These are phyloP conservation scores for Tricholaema leucomelas DNA, from an alignment of 2,113 vertebrate species.

Conservation along the genomic window DNA sequence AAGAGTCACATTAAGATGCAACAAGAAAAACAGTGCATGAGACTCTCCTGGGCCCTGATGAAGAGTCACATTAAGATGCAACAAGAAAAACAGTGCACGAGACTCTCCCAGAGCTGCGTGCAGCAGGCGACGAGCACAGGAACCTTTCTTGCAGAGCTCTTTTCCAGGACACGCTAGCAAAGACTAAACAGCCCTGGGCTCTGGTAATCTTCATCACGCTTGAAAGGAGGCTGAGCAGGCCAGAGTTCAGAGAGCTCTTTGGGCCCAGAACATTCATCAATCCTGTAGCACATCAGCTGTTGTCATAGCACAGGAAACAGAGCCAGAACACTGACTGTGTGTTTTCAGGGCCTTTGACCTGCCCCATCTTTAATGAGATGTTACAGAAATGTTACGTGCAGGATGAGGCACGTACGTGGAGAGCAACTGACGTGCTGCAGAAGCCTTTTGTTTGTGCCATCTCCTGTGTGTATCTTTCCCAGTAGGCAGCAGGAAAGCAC, in stretches of 20 bases:
- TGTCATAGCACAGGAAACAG: not conserved
- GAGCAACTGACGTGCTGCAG: not conserved
- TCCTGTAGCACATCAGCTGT: not conserved
- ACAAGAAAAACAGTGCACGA: not conserved
- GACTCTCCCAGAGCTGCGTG: not conserved
- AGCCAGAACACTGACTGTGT: not conserved
- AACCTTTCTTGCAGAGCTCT: not conserved
- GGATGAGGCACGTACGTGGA: not conserved
- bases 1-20: not conserved
- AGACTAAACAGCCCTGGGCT: not conserved
- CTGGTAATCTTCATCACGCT: constrained; percentile 5
- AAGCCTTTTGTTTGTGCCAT: not conserved
- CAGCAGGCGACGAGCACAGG: not conserved
- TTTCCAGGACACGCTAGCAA: not conserved
- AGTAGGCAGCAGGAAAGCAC: not conserved
- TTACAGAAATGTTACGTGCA: not conserved
- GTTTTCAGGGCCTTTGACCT: not conserved
- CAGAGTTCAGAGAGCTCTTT: not conserved
- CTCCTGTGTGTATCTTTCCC: not conserved
- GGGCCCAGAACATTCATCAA: rapidly evolving
- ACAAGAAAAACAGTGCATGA: not conserved
- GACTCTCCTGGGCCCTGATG: not conserved
- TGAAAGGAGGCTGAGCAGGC: not conserved
- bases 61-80: not conserved
- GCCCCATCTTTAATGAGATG: rapidly evolving